phyloP scores from a whole-genome alignment of 64 coral and sea anemone species.

The Dendrophyllia cribrosa region DNA sequence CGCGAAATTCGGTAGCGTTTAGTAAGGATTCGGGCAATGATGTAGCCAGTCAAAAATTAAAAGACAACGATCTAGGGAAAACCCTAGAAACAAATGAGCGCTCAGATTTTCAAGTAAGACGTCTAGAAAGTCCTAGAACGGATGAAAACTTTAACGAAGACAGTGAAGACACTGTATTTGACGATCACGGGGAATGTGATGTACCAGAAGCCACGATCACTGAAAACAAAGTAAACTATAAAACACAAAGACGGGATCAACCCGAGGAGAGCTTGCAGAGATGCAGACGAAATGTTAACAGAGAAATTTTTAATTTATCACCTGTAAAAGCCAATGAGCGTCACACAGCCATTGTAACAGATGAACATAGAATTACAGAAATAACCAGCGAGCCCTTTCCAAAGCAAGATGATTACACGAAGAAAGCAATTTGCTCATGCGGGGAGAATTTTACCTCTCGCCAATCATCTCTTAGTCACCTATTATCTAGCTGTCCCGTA shows the following conservation, averaged over 20 bases:
- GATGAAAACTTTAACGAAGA: background rate
- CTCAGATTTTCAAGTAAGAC: background rate
- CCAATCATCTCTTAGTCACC: background rate
- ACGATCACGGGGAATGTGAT: background rate
- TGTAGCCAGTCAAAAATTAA: background rate
- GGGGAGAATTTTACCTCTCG: background rate
- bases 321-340: background rate
- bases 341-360: background rate
- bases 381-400: background rate
- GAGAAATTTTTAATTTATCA: background rate
- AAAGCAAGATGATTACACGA: background rate
- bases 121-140: background rate
- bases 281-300: background rate
- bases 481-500: background rate
- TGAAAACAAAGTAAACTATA: background rate
- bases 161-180: background rate
- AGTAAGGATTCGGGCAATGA: background rate
- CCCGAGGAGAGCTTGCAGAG: too few relatives aligned
- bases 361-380: background rate
- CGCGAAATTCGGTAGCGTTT: background rate
- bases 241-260: background rate
- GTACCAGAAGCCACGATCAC: background rate
- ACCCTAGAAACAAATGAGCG: too few relatives aligned
- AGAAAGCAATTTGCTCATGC: slow-evolving; percentile 22
- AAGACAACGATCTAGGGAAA: background rate